Base-by-base conservation (phyloP, 2,113 vertebrate genomes). In the Progne subis region DNA sequence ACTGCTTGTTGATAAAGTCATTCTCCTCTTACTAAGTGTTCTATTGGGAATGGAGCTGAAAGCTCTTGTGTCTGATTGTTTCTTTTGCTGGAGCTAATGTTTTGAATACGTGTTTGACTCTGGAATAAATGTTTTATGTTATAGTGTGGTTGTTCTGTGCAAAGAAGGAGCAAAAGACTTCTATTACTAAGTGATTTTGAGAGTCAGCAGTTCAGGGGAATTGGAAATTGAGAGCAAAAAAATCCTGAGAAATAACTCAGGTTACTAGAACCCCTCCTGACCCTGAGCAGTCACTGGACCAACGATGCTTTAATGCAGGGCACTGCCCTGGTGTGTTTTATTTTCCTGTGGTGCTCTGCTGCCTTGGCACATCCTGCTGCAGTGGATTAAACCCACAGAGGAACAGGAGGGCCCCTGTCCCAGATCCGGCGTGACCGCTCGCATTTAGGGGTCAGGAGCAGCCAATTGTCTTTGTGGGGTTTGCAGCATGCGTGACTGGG, bases 1-100 rank as follows among this genome's bases (percentile, higher is more conserved):
- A 90, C 85, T 97, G 93, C 93, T 88, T 95, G 93, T 94, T 92
- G 90, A 92, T 96, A 94, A 97, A 96, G 95, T 96, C 75, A 2
- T 96, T 95, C 94, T 94, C 79, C 84, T 91, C 95, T 93, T 83
- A 28, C 87, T 88, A 94, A 96, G 90, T 76, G 75, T 90, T 57
- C 93, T 94, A 78, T 69, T 91, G 94, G 94, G 94, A 97, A 74
- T 77, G 89, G 67, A 95, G 57, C 91, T 88, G 90, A 85, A 94
- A 92, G 82, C 87, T 94, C 91, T 82, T 63, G 79, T 82, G 91
- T 82, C 86, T 85, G 93, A 92, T 94, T 95, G 92, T 97, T 97
- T 95, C 95, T 89, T 92, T 95, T 92, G 90, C 91, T 88, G 71
- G 85, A 95, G 87, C 88, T 79, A 85, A 91, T 91, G 91, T 95